Base-by-base conservation (phyloP, 2,888 invertebrate species). In the Tetheella fluctuosa region DNA sequence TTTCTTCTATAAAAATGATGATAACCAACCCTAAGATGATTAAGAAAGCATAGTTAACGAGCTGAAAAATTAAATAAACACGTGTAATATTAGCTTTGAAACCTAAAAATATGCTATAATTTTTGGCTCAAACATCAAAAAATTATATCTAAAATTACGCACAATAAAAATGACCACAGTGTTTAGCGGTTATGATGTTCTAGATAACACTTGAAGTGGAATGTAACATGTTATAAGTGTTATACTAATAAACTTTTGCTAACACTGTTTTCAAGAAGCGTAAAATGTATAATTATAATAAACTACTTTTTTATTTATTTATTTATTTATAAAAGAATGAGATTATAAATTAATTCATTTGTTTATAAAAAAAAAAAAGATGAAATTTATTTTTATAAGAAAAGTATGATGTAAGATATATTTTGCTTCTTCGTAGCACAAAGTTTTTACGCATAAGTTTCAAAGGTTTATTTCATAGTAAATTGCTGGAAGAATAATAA, bases 51-150 rank as follows among this genome's bases (percentile, higher is more conserved):
- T n/a, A n/a, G n/a, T 48, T n/a, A 48, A n/a, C 48, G 39, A 39
- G 39, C 39, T 7, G n/a, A 7, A 42, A 42, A n/a, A 7, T 48
- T 48, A 20, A 48, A 48, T 48, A 48, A 48, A 48, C 17, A 17
- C 20, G 64, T 59, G 63, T 59, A 64, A 63, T 61, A 73, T 71
- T 71, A 63, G 67, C 71, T 65, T 59, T 61, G 15, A 56, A 34
- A 59, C 68, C 73, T 75, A 74, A 73, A 74, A 76, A 74, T 76
- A 76, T 60, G 70, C 42, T n/a, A 48, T 17, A 48, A 10, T 63
- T 70, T 79, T 86, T 86, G 86, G 87, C 88, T 84, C 85, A 71
- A 73, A 76, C 79, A 71, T 79, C 84, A 84, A 81, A 82, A 80
- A 81, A 79, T 81, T 81, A n/a, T n/a, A 83, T 85, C 81, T 79